Evolutionary conservation across 2,113 vertebrate genomes (phyloP).

Genomic region (Passer domesticus): DNA sequence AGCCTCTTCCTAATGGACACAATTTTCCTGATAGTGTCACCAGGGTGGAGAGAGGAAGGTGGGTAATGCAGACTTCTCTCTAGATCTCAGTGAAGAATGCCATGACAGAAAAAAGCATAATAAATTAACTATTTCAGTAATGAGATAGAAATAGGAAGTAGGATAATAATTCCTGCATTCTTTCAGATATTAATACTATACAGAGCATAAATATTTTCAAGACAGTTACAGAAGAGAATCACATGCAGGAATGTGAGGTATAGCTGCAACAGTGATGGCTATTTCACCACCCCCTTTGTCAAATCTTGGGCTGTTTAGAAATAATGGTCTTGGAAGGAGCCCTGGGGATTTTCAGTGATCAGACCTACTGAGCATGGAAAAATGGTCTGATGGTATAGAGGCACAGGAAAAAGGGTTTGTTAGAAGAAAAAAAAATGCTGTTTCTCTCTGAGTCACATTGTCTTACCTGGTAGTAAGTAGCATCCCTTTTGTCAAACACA

Average conservation of each 20-base stretch:
- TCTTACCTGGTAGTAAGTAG: neutral
- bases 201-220: neutral
- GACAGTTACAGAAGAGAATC: neutral
- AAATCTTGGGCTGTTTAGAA: neutral
- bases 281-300: neutral
- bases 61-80: neutral
- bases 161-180: neutral
- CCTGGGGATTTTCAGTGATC: neutral
- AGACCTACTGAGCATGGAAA: neutral
- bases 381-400: neutral
- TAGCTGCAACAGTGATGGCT: neutral
- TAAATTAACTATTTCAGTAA: neutral
- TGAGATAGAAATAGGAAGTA: neutral
- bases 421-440: neutral
- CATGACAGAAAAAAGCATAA: neutral
- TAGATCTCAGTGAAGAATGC: neutral
- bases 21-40: neutral
- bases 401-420: neutral
- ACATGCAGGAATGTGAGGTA: neutral
- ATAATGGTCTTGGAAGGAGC: neutral
- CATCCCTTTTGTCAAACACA: neutral
- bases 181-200: neutral
- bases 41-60: neutral
- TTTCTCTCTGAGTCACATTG: neutral
- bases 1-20: neutral